Base-by-base conservation (phyloP, 2,797 vertebrate species). In the Bradypodion pumilum region DNA sequence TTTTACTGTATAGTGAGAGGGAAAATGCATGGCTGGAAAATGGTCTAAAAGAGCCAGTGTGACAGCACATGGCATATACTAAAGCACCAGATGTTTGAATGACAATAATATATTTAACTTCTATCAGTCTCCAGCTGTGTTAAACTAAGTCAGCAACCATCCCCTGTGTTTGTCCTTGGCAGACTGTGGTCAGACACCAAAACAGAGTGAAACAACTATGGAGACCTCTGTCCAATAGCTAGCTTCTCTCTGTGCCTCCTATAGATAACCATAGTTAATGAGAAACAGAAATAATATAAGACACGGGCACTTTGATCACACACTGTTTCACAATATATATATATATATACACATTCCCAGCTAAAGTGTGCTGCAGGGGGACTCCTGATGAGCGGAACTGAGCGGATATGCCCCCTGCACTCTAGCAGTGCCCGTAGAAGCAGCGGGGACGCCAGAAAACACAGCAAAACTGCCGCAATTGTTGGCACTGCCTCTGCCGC, bases 181-280 rank as follows among this genome's bases (percentile, higher is more conserved):
- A 84, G 88, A 49, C 78, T 81, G 81, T 88, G 82, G 87, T 86
- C 88, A 92, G 88, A 89, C 70, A 25, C 80, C 82, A 70, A 74
- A 44, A 72, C 90, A 92, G 85, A 86, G 84, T 90, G 88, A 80
- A 90, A 80, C 89, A 89, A 65, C 90, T 88, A 87, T 15, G 1
- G 65, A 78, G 77, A 84, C 80, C 81, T 74, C 89, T 69, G 69
- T 73, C 60, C 37, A 3, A 63, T 84, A 88, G 66, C 82, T 78
- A 76, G 49, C n/a, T 68, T 85, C n/a, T 1, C 62, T 63, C 76
- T 88, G 88, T 90, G 89, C 89, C 87, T 90, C 81, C 85, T 87
- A 1, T 35, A 59, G 63, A 62, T 74, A 66, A 80, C 75, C 25
- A 2, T 62, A 87, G 59, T 32, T 29, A 75, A 77, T 35, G 60